Evolutionary conservation across 2,797 vertebrate species (phyloP), one percentile per base, ranked within the genome.

Genomic region (Sciurus vulgaris): DNA sequence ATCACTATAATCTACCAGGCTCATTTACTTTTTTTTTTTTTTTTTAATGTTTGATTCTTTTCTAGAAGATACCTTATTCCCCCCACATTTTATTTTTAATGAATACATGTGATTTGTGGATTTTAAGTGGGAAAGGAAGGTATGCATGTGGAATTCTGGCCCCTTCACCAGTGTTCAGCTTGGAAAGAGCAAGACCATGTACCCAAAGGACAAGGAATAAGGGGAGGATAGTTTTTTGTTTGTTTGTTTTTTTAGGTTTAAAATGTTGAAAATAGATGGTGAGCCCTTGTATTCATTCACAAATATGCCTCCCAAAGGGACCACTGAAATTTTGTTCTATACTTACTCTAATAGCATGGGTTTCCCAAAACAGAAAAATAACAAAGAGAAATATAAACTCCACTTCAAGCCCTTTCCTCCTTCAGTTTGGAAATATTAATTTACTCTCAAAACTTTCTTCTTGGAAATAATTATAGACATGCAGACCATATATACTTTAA

Each of bases 101-200:
- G 54, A 95, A 76, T n/a, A 11, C 7, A 22, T 44, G 44, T 95
- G 30, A 74, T 59, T 51, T 74, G 33, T 65, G 73, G 74, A 89
- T 89, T 85, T 97, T 73, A 91, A 84, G 69, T 91, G 22, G 54
- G 28, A 67, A 88, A 74, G 33, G 8, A 87, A 93, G n/a, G 35
- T 22, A 13, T 22, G 22, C 49, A 4, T 22, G 4, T 18, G 51
- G 33, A 61, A 92, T 51, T 22, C 30, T 20, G 47, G 17, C 24
- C 4, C 41, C 6, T 69, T 47, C 44, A 41, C 20, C 38, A 59
- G 69, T 41, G 49, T n/a, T 89, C 65, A 51, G 28, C 20, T 65
- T 49, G 78, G 7, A 51, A 17, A 24, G 28, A 91, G 20, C 22
- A 5, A 67, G 51, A 65, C 54, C 20, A 3, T 8, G 11, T 1